Evolutionary conservation across 2,888 invertebrate species (phyloP).

Genomic region (Noctua fimbriata): DNA sequence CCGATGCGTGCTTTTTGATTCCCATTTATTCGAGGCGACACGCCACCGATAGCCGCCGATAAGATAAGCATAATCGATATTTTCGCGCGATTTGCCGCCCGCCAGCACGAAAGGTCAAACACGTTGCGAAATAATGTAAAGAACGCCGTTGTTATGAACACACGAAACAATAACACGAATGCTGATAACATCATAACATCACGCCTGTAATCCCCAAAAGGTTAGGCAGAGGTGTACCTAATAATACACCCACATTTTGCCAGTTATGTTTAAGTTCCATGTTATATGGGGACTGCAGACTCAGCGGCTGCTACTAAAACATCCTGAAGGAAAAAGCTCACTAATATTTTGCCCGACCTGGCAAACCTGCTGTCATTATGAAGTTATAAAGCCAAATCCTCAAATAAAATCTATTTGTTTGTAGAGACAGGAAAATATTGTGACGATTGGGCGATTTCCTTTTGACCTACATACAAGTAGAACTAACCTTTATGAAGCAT

Average conservation of each 20-base stretch:
- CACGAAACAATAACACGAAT: slow-evolving; percentile 73
- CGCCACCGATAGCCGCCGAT: slow-evolving; percentile 83
- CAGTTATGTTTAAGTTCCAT: neutral
- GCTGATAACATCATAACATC: slow-evolving; percentile 53
- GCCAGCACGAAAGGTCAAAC: slow-evolving; percentile 87
- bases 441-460: slow-evolving; percentile 60
- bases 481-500: slow-evolving; percentile 20
- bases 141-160: slow-evolving; percentile 69
- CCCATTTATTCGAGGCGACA: slow-evolving; percentile 83
- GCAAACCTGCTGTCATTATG: neutral
- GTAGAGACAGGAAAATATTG: slow-evolving; percentile 60
- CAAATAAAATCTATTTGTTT: slow-evolving; percentile 40
- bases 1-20: slow-evolving; percentile 80
- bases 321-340: neutral
- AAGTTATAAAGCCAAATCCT: slow-evolving; percentile 41
- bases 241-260: neutral
- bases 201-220: neutral
- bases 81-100: slow-evolving; percentile 87
- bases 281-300: neutral
- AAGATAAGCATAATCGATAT: slow-evolving; percentile 84
- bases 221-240: neutral
- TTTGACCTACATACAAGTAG: slow-evolving; percentile 54
- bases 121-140: slow-evolving; percentile 84
- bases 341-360: neutral
- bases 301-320: neutral